A percentile compares a stretch with the other conserved stretches of the same genome.
Evolutionary conservation across 2,113 vertebrate species (phyloP).

Genomic region (Chloropsis cyanopogon): DNA sequence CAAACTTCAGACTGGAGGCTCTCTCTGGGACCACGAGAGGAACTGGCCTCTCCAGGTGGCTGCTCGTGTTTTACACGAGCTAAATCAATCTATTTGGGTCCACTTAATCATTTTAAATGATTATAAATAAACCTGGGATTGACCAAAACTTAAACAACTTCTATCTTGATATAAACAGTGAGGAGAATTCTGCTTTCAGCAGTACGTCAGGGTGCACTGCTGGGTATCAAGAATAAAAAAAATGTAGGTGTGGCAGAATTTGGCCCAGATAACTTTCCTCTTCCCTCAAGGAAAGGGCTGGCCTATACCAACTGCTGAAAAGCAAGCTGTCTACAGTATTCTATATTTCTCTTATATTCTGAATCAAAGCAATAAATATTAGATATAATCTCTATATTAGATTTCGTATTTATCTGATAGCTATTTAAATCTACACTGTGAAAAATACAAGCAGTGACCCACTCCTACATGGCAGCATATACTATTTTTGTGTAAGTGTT

Average conservation of each 20-base stretch:
- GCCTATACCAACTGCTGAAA: not conserved
- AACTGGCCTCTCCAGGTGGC: not conserved
- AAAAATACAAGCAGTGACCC: constrained; percentile 54
- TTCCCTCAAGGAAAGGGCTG: not conserved
- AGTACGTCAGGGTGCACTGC: not conserved
- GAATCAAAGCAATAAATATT: constrained; percentile 65
- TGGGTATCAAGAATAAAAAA: not conserved
- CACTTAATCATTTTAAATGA: not conserved
- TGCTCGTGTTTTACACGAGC: not conserved
- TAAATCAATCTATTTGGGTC: not conserved
- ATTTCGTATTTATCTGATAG: constrained; percentile 46
- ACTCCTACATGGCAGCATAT: constrained; percentile 2
- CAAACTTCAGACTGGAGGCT: not conserved
- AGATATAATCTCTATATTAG: constrained; percentile 61
- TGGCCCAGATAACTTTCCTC: not conserved
- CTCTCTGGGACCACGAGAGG: not conserved
- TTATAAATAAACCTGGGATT: not conserved
- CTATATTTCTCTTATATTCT: constrained; percentile 21
- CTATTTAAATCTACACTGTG: constrained; percentile 51
- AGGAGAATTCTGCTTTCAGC: not conserved
- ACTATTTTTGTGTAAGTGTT: not conserved
- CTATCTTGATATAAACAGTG: not conserved
- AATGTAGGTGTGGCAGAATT: not conserved
- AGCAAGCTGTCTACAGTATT: constrained; percentile 19
- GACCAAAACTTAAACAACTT: not conserved